Base-by-base conservation (phyloP, 2,888 invertebrate species). In the Agrilus biguttatus region DNA sequence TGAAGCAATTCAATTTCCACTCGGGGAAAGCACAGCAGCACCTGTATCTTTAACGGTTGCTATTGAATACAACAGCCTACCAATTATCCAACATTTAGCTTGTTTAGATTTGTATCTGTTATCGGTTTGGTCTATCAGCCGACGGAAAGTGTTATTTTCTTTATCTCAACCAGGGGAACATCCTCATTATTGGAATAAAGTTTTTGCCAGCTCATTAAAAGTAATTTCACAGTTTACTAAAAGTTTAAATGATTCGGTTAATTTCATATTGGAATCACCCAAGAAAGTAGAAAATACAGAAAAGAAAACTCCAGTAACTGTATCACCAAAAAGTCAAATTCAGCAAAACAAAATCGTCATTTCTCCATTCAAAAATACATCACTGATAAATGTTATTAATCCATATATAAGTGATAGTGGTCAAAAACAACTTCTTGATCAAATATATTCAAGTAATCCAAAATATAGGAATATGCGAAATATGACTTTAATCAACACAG, bases 141-240 rank as follows among this genome's bases (percentile, higher is more conserved):
- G 85, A 52, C 72, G 89, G 39, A 62, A 69, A 50, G 67, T 76
- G 44, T 68, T 90, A 36, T 90, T 82, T 58, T 72, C 76, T 12
- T 66, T 88, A 0, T 86, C 86, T 28, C 77, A 81, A 55, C 88
- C 87, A 21, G 88, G 89, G 14, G 88, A 88, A 28, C 89, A 89
- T 63, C 88, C 91, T 1, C 80, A 85, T 56, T 87, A 86, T 56
- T 91, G 91, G 91, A 85, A 80, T 55, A 73, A 74, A 49, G 61
- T 90, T 8, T 60, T 78, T 37, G 74, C 76, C 45, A 76, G 75
- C 52, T 77, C 80, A 57, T 60, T 86, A 8, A 62, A 62, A 32
- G 66, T 79, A 0, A 70, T 89, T 3, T 75, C 74, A 47, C 70
- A 72, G 36, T 85, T 83, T 51, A 76, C 74, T 3, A 71, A 73